A percentile compares a stretch with the other conserved stretches of the same genome.
Conservation (phyloP, 2,113 vertebrate genomes). For the Pelvicachromis taeniatus region DNA sequence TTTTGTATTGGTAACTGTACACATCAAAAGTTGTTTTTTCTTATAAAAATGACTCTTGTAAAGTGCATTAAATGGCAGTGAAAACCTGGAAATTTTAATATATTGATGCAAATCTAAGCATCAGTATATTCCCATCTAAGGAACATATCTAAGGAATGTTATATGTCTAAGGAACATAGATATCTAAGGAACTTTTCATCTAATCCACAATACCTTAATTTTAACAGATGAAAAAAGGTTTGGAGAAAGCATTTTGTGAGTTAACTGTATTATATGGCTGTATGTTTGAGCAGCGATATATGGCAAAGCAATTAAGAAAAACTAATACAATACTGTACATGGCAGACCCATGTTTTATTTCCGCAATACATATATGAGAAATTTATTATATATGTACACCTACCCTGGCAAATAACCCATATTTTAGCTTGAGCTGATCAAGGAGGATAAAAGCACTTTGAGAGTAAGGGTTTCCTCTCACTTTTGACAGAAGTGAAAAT, state of each 20-base stretch:
- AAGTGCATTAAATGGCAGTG: neutral
- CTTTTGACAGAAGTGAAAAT: neutral
- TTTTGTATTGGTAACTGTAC: neutral
- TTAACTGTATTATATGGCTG: neutral
- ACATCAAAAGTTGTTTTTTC: neutral
- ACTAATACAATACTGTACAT: neutral
- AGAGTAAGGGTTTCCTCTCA: conserved; percentile 15
- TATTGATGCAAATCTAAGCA: neutral
- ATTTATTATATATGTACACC: neutral
- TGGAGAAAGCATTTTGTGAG: neutral
- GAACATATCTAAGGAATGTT: too few relatives aligned
- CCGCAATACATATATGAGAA: neutral
- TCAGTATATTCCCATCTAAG: too few relatives aligned
- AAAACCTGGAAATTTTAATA: neutral
- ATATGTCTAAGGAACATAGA: too few relatives aligned
- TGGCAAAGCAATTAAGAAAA: neutral
- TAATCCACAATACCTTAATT: neutral
- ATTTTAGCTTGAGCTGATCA: conserved; percentile 6
- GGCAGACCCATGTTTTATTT: neutral
- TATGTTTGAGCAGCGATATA: neutral
- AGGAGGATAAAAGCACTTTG: conserved; percentile 23
- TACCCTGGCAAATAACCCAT: neutral
- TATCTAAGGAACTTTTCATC: neutral
- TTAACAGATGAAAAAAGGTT: neutral
- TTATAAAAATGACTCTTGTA: neutral